Base-by-base conservation (phyloP, 1,140 invertebrate genomes). In the Macrocentrus cingulum region DNA sequence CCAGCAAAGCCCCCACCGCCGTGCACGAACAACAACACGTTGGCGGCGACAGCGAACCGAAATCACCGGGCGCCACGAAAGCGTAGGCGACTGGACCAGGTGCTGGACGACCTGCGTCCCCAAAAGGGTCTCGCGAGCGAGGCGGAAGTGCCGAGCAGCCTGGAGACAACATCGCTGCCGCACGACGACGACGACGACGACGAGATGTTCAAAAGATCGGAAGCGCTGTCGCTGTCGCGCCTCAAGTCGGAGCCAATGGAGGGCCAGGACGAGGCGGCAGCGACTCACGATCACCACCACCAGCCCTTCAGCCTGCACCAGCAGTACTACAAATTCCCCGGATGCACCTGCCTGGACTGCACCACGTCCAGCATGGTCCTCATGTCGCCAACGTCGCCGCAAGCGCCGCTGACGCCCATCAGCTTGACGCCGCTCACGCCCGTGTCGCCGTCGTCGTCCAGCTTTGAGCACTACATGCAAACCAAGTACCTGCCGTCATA, bases 51-150 rank as follows among this genome's bases (percentile, higher is more conserved):
- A 49, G 82, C 83, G 49, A 87, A 87, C 57, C 82, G 86, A 45
- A 86, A 86, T 60, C 81, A 84, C 58, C 81, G 81, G 8, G 66
- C 66, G 59, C 80, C 84, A 52, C 81, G 87, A 20, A 90, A 90
- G 70, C 80, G 89, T 18, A 89, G 89, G 69, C 79, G 89, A n/a
- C 72, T 91, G 11, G 88, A 85, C 56, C 88, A 89, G 62, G 89
- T 91, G 1, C 71, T 91, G 39, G 87, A 89, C 65, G 89, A 89
- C 66, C 73, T 91, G 13, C 85, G 87, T 16, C 73, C 75, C 34
- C 74, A 81, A 18, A 71, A 77, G 2, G 72, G 69, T 39, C 72
- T 72, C 0, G 74, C 75, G 0, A 69, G 64, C 15, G 65, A 73
- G 23, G 68, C 65, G 37, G 65, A 69, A 59, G 64, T 67, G 0